These are phyloP conservation scores for Drosophila truncata DNA, from an alignment of 1,140 invertebrate species.

Conservation along the genomic window DNA sequence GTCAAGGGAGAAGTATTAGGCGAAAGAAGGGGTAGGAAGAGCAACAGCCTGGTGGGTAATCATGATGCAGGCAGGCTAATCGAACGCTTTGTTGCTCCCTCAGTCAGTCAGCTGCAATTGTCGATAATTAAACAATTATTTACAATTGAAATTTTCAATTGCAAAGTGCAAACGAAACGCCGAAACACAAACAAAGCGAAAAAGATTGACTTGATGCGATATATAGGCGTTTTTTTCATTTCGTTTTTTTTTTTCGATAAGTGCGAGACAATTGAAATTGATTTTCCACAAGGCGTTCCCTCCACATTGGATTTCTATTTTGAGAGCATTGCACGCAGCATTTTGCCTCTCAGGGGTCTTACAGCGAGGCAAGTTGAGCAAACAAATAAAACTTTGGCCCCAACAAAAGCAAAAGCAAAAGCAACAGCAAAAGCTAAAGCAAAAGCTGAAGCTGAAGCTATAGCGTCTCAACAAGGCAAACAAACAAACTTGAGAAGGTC, in stretches of 20 bases:
- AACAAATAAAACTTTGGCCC: slow-evolving; percentile 70
- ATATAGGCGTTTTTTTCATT: slow-evolving; percentile 5
- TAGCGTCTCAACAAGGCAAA: slow-evolving; percentile 23
- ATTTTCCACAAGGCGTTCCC: slow-evolving; percentile 59
- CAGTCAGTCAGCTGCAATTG: slow-evolving; percentile 58
- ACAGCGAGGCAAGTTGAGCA: slow-evolving; percentile 50
- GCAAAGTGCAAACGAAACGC: slow-evolving; percentile 61
- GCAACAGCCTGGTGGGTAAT: neutral
- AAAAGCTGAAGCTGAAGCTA: slow-evolving; percentile 11
- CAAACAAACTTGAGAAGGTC: slow-evolving; percentile 79
- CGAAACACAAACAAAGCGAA: slow-evolving; percentile 46
- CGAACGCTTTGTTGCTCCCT: slow-evolving; percentile 44
- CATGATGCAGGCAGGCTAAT: slow-evolving; percentile 46
- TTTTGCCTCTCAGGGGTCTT: slow-evolving; percentile 8
- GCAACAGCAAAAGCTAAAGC: slow-evolving; percentile 19
- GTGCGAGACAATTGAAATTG: slow-evolving; percentile 77
- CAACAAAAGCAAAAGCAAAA: slow-evolving; percentile 24
- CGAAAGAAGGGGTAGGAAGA: neutral
- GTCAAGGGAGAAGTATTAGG: neutral
- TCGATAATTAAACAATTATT: slow-evolving; percentile 77
- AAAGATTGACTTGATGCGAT: slow-evolving; percentile 27
- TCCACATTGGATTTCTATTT: slow-evolving; percentile 44
- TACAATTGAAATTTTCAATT: slow-evolving; percentile 76
- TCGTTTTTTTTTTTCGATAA: slow-evolving; percentile 39
- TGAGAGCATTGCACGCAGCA: slow-evolving; percentile 42